Percentiles rank a stretch among this genome's conserved stretches.
These are phyloP conservation scores for Parelbella ahira DNA, from an alignment of 2,888 invertebrate species.

Conservation along the genomic window DNA sequence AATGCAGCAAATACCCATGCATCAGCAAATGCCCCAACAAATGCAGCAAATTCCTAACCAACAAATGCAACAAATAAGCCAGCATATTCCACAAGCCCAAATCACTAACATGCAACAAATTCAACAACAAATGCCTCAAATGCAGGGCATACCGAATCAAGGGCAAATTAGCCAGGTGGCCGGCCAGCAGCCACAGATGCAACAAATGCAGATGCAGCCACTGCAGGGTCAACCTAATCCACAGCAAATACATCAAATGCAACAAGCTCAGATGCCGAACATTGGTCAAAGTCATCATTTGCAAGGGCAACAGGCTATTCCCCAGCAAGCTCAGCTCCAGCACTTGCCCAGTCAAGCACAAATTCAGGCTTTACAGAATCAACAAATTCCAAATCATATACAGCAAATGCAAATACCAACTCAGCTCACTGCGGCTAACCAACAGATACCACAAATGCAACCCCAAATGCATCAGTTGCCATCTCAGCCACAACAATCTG, in stretches of 20 bases:
- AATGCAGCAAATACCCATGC: conserved; percentile 78
- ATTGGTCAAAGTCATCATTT: conserved; percentile 71
- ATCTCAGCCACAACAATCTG: conserved; percentile 73
- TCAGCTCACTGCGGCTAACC: conserved; percentile 65
- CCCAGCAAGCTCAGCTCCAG: conserved; percentile 74
- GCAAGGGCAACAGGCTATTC: conserved; percentile 68
- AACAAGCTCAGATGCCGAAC: conserved; percentile 72
- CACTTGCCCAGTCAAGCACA: conserved; percentile 75
- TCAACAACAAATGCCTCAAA: conserved; percentile 75
- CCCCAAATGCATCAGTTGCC: conserved; percentile 74
- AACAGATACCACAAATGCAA: conserved; percentile 77
- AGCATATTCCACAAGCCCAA: conserved; percentile 70
- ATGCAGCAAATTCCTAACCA: conserved; percentile 77
- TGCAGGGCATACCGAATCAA: conserved; percentile 72
- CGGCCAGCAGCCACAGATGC: conserved; percentile 73
- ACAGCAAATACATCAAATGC: conserved; percentile 74
- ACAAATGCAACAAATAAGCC: conserved; percentile 77
- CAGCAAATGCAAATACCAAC: conserved; percentile 76
- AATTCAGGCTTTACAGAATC: conserved; percentile 75
- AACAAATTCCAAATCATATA: conserved; percentile 79
- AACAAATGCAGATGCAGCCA: conserved; percentile 76
- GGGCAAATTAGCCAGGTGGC: conserved; percentile 71
- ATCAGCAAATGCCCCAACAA: conserved; percentile 76
- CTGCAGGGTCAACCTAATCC: conserved; percentile 70
- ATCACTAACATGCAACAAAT: conserved; percentile 76